phyloP scores from a whole-genome alignment of 1,140 invertebrate genomes.

The Zaprionus gabonicus region DNA sequence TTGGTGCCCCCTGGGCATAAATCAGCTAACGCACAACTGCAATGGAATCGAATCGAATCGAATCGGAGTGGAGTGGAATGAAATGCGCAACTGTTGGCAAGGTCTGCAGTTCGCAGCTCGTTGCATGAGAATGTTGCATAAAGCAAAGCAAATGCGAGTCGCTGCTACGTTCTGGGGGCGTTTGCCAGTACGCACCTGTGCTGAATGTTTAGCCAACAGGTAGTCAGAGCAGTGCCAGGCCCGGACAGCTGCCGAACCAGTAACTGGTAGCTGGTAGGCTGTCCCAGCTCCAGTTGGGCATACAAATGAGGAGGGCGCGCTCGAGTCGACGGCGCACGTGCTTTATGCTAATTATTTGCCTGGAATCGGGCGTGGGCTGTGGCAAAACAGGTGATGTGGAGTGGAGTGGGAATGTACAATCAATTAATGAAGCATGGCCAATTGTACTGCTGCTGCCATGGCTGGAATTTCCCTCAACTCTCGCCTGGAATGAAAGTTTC shows the following conservation, averaged over 20 bases:
- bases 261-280: slow-evolving; percentile 20
- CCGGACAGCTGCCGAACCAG: slow-evolving; percentile 43
- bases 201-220: slow-evolving; percentile 62
- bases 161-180: slow-evolving; percentile 38
- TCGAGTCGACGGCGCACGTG: slow-evolving; percentile 67
- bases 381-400: no score
- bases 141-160: slow-evolving; percentile 36
- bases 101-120: slow-evolving; percentile 22
- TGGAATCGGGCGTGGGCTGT: slow-evolving; percentile 70
- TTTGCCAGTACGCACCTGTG: slow-evolving; percentile 68
- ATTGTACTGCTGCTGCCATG: neutral
- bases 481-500: neutral
- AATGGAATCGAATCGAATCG: slow-evolving; percentile 61
- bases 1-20: slow-evolving; percentile 57
- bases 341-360: slow-evolving; percentile 78
- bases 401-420: slow-evolving; percentile 24
- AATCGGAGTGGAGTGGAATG: slow-evolving; percentile 53
- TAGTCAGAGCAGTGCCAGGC: slow-evolving; percentile 39
- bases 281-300: slow-evolving; percentile 47
- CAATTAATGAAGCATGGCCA: slow-evolving; percentile 53
- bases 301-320: slow-evolving; percentile 67
- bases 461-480: neutral
- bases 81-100: slow-evolving; percentile 68
- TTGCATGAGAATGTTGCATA: slow-evolving; percentile 50
- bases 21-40: slow-evolving; percentile 49